Conservation (phyloP, 2,888 invertebrate genomes). For the Torymus tubicola region DNA sequence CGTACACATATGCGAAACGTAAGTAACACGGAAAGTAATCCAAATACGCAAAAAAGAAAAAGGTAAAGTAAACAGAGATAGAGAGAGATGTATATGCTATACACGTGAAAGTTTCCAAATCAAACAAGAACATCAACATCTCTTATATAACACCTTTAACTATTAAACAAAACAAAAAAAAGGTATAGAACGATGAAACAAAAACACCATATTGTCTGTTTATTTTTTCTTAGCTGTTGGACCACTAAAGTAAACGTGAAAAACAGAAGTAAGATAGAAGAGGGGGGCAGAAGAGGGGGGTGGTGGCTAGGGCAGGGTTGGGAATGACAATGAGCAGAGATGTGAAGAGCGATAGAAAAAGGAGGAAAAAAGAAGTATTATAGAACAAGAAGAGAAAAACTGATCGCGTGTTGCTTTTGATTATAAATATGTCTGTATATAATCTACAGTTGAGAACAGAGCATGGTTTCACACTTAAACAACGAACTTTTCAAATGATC, state of each 20-base stretch:
- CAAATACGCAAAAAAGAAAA: slow-evolving; percentile 14
- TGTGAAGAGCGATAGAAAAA: slow-evolving; percentile 38
- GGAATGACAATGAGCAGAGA: slow-evolving; percentile 29
- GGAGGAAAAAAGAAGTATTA: slow-evolving; percentile 42
- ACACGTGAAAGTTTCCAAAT: slow-evolving; percentile 16
- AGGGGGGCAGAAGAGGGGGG: neutral
- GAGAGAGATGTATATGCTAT: neutral
- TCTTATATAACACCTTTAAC: slow-evolving; percentile 36
- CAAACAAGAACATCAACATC: slow-evolving; percentile 33
- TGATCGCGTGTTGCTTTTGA: slow-evolving; percentile 29
- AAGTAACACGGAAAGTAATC: neutral
- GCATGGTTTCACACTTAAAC: no score
- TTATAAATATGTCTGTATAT: no score
- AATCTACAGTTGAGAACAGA: no score
- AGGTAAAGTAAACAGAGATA: slow-evolving; percentile 20
- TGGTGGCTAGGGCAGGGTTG: neutral
- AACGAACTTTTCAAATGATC: no score
- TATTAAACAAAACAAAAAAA: slow-evolving; percentile 44
- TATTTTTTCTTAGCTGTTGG: slow-evolving; percentile 22
- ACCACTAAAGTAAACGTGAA: slow-evolving; percentile 38
- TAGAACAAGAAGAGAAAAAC: slow-evolving; percentile 52
- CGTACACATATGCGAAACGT: slow-evolving; percentile 1
- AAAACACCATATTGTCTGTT: slow-evolving; percentile 35
- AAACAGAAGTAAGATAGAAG: slow-evolving; percentile 8
- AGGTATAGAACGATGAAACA: slow-evolving; percentile 37